phyloP scores from a whole-genome alignment of 2,797 vertebrate species.

The Carduelis carduelis region DNA sequence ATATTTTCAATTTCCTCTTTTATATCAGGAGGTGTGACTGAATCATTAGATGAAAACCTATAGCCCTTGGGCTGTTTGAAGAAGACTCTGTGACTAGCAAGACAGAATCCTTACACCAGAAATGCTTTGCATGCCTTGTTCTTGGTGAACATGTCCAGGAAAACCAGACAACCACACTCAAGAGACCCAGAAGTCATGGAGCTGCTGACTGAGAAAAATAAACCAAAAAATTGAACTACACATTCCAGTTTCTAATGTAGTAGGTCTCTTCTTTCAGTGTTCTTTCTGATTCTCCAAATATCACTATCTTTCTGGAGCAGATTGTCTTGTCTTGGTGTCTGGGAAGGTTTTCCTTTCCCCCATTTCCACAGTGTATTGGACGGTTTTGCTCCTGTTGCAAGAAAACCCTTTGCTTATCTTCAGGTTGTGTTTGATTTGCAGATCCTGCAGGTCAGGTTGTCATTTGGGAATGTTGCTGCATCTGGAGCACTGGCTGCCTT shows the following conservation, averaged over 20 bases:
- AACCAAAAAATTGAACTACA: background rate
- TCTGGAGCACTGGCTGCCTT: background rate
- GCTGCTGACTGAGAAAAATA: background rate
- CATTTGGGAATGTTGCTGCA: fast-evolving
- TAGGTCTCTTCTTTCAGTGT: background rate
- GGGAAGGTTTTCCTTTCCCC: background rate
- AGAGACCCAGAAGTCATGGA: background rate
- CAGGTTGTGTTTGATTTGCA: background rate
- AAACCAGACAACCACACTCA: background rate
- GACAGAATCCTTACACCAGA: background rate
- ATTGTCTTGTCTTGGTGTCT: background rate
- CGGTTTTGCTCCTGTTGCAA: background rate
- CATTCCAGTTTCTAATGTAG: background rate
- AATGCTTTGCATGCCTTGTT: background rate
- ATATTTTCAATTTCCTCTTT: background rate
- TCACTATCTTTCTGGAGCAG: background rate
- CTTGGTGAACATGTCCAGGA: background rate
- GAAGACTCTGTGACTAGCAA: background rate
- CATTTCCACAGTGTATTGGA: background rate
- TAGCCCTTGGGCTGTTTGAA: background rate
- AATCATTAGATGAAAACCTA: background rate
- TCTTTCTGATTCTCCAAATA: background rate
- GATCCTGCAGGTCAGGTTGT: background rate
- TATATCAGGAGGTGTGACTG: background rate
- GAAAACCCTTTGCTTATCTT: background rate